Percentiles rank a stretch among this genome's conserved stretches.
Evolutionary conservation across 2,113 vertebrate species (phyloP).

Genomic region (Megaceryle torquata): DNA sequence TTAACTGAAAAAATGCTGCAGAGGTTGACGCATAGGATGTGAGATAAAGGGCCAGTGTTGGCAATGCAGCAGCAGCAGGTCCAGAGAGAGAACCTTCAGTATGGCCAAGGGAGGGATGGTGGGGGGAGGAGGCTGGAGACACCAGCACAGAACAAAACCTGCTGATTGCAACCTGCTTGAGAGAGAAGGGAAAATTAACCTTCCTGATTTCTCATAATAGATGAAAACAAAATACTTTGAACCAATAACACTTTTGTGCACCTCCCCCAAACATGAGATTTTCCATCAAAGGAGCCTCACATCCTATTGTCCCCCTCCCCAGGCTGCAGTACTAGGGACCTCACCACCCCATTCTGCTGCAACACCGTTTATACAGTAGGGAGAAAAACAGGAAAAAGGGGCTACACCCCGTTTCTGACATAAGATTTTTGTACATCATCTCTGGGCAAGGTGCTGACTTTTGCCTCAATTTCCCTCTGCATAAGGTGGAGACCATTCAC

Average conservation of each 20-base stretch:
- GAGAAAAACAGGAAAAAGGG: not conserved
- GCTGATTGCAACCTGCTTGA: not conserved
- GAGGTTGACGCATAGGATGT: not conserved
- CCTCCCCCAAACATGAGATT: accelerated
- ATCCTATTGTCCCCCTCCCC: not conserved
- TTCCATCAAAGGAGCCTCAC: not conserved
- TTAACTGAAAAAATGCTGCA: slow-evolving; percentile 7
- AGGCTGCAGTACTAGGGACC: not conserved
- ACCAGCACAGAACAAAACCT: not conserved
- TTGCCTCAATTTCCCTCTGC: not conserved
- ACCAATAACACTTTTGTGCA: not conserved
- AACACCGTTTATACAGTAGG: accelerated
- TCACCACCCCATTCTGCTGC: accelerated
- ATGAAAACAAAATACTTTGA: accelerated
- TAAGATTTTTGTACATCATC: accelerated
- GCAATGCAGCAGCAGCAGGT: not conserved
- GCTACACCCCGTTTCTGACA: not conserved
- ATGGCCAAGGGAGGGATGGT: accelerated
- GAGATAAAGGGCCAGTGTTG: not conserved
- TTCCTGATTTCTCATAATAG: not conserved
- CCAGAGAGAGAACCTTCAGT: not conserved
- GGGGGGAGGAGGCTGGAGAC: not conserved
- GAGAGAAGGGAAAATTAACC: not conserved
- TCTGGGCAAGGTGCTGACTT: not conserved
- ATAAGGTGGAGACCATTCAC: not conserved